These are phyloP conservation scores for Brachionichthys hirsutus DNA, from an alignment of 2,113 vertebrate species.

Conservation along the genomic window DNA sequence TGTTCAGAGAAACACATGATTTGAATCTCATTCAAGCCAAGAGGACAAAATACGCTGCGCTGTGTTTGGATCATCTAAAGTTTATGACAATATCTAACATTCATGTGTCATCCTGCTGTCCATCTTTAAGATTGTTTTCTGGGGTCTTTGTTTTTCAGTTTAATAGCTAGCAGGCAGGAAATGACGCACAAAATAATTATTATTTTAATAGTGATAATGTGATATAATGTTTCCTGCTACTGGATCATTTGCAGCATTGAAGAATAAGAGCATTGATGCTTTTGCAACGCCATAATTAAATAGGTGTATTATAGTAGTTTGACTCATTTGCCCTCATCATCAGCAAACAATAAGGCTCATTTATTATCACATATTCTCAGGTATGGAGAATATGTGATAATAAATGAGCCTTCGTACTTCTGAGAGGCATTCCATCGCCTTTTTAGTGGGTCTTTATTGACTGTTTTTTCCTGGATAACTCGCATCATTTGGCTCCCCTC, in stretches of 20 bases:
- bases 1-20: not conserved
- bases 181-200: not conserved
- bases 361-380: conserved; percentile 21
- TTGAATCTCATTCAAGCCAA: not conserved
- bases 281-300: conserved; percentile 27
- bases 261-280: conserved; percentile 21
- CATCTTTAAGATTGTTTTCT: no score
- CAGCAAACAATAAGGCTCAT: no score
- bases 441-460: conserved; percentile 47
- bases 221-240: conserved; percentile 6
- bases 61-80: conserved; percentile 9
- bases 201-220: not conserved
- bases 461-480: conserved; percentile 42
- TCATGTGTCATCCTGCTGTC: not conserved
- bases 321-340: no score
- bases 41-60: not conserved
- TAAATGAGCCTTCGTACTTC: no score
- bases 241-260: conserved; percentile 26
- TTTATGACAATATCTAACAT: not conserved
- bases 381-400: no score
- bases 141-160: not conserved
- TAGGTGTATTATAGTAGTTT: no score
- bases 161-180: not conserved
- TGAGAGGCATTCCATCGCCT: conserved; percentile 26
- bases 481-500: conserved; percentile 44